A percentile compares a stretch with the other conserved stretches of the same genome.
These are phyloP conservation scores for Aurelia coerulea DNA, from an alignment of 30 jellyfish, hydroid and myxozoan genomes.

Conservation along the genomic window DNA sequence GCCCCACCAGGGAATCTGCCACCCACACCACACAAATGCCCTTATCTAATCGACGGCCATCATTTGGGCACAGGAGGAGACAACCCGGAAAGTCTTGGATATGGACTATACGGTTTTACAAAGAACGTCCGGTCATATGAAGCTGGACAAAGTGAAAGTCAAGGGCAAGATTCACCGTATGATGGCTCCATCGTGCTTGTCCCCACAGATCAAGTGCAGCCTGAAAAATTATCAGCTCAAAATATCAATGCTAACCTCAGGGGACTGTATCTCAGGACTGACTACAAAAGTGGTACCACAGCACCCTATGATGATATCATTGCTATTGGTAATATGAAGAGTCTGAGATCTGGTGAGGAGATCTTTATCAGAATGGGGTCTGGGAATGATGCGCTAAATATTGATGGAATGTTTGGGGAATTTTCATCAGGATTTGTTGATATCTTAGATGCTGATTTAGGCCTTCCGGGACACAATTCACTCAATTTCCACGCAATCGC, in stretches of 20 bases:
- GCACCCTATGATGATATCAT: slow-evolving; percentile 2
- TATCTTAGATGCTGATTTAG: slow-evolving; percentile 30
- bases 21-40: slow-evolving; percentile 2
- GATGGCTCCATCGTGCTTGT: slow-evolving; percentile 17
- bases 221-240: neutral
- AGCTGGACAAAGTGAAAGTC: neutral
- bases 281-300: neutral
- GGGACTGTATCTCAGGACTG: slow-evolving; percentile 4
- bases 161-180: neutral
- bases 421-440: neutral
- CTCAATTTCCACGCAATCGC: slow-evolving; percentile 12
- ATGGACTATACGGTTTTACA: slow-evolving; percentile 4
- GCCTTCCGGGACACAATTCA: slow-evolving; percentile 22
- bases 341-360: neutral
- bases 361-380: slow-evolving; percentile 10
- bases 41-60: slow-evolving; percentile 18
- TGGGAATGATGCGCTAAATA: slow-evolving; percentile 13
- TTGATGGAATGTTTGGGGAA: slow-evolving; percentile 36
- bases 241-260: slow-evolving; percentile 3
- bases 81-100: neutral
- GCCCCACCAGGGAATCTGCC: neutral
- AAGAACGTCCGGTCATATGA: neutral
- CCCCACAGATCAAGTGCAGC: slow-evolving; percentile 10
- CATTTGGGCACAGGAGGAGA: neutral
- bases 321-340: slow-evolving; percentile 20